phyloP scores from a whole-genome alignment of 1,140 invertebrate species.

The Apocrypta bakeri region DNA sequence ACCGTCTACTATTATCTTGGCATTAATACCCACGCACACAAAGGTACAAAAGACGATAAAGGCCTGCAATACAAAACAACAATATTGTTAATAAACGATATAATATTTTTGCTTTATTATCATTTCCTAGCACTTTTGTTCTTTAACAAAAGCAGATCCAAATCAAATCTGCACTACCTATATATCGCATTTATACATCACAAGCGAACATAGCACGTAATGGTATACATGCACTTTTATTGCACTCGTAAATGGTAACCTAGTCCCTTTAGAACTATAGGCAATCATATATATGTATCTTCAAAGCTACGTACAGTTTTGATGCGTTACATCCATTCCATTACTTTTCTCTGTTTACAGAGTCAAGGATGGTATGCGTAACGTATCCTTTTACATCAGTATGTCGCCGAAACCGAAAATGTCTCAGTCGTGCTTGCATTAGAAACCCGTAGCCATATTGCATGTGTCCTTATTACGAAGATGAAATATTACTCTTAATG shows the following conservation, averaged over 20 bases:
- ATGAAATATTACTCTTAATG: neutral
- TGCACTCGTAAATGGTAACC: constrained; percentile 60
- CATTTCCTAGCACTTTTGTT: constrained; percentile 13
- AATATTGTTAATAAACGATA: neutral
- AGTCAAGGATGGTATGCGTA: neutral
- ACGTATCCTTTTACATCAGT: neutral
- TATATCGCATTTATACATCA: constrained; percentile 52
- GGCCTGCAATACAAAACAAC: neutral
- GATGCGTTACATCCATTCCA: constrained; percentile 56
- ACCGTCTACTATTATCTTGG: too few species aligned
- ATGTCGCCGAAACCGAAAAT: neutral
- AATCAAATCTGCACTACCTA: constrained; percentile 20
- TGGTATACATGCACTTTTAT: constrained; percentile 58
- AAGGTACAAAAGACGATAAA: neutral
- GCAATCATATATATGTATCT: neutral
- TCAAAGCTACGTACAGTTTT: constrained; percentile 51
- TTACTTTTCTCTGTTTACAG: constrained; percentile 57
- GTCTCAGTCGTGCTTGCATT: neutral
- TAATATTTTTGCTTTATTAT: neutral
- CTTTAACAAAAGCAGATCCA: neutral
- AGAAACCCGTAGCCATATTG: neutral
- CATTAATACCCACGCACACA: too few species aligned
- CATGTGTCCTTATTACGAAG: too few species aligned
- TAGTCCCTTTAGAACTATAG: constrained; percentile 46
- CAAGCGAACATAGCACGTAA: constrained; percentile 54